These are phyloP conservation scores for Sesamia nonagrioides DNA, from an alignment of 1,140 invertebrate species.

Conservation along the genomic window DNA sequence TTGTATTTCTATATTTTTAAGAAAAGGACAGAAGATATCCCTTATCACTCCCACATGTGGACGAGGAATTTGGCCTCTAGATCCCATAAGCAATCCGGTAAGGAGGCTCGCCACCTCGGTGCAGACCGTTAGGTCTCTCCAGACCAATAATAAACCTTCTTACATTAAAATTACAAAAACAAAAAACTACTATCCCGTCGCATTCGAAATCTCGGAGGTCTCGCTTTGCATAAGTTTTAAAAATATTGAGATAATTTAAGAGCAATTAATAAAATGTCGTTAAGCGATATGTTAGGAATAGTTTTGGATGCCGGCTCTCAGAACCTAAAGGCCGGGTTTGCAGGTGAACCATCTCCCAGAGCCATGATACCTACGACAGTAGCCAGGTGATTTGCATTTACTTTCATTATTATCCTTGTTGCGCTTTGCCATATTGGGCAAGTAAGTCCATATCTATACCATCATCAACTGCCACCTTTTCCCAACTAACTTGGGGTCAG, in stretches of 20 bases:
- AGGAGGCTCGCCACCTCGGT: no score
- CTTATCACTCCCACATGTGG: no score
- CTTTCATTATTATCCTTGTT: background rate
- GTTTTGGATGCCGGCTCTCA: conserved; percentile 68
- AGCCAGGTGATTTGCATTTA: conserved; percentile 62
- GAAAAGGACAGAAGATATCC: no score
- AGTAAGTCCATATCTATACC: no score
- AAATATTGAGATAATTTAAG: background rate
- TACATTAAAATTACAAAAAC: background rate
- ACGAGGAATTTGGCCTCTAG: no score
- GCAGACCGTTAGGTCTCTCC: no score
- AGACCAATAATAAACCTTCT: background rate
- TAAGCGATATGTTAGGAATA: conserved; percentile 11
- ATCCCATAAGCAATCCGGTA: no score
- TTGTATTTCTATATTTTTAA: no score
- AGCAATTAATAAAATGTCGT: conserved; percentile 21
- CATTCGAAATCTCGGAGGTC: conserved; percentile 1
- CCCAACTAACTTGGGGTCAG: no score
- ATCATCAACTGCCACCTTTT: no score
- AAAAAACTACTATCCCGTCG: background rate
- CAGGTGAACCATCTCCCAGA: conserved; percentile 70
- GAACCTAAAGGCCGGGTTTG: conserved; percentile 72
- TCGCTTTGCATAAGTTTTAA: background rate
- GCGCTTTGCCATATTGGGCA: no score
- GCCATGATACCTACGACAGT: conserved; percentile 65